Conservation (phyloP, 2,113 vertebrate species). For the Chelonoidis abingdonii region DNA sequence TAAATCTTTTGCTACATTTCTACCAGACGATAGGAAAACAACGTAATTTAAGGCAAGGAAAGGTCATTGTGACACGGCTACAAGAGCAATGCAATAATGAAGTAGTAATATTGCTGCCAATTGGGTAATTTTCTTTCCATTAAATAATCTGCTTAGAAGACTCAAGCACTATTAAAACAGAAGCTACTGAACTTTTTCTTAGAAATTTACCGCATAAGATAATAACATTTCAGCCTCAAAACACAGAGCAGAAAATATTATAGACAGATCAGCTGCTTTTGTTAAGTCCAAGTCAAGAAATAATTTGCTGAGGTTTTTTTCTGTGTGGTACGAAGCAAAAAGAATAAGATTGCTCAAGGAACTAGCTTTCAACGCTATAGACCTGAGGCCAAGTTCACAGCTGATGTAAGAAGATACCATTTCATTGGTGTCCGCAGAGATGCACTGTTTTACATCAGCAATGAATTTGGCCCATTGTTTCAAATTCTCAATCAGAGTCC, state of each 20-base stretch:
- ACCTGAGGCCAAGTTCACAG: background rate
- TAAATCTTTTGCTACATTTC: constrained; percentile 1
- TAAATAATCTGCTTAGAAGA: constrained; percentile 6
- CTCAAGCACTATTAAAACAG: constrained; percentile 32
- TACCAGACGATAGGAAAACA: background rate
- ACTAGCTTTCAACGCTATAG: background rate
- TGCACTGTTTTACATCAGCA: background rate
- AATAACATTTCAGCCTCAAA: background rate
- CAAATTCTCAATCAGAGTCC: background rate
- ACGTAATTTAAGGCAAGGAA: constrained; percentile 32
- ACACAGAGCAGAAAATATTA: background rate
- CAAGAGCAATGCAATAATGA: background rate
- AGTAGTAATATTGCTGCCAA: constrained; percentile 2
- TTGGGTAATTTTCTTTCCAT: background rate
- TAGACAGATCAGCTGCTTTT: background rate
- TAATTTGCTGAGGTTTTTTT: background rate
- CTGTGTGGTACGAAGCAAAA: background rate
- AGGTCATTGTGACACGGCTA: background rate
- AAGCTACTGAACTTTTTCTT: background rate
- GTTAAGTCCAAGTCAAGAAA: background rate
- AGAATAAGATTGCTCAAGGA: background rate
- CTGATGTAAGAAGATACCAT: background rate
- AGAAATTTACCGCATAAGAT: background rate
- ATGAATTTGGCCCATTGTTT: background rate
- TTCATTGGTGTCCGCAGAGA: background rate